These are phyloP conservation scores for Chaetura pelagica DNA, from an alignment of 2,113 vertebrate species.

Conservation along the genomic window DNA sequence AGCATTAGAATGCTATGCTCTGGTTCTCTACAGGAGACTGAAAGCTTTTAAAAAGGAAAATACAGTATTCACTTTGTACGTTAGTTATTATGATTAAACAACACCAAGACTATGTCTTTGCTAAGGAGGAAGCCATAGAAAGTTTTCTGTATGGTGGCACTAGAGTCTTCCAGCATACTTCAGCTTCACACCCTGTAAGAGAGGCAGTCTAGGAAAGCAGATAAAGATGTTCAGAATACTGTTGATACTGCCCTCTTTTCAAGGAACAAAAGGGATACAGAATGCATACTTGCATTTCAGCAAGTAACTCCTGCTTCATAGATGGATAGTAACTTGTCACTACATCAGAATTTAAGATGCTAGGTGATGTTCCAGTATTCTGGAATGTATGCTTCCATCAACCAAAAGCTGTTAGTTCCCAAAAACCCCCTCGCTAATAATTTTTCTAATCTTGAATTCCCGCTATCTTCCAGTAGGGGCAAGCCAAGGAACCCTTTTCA, in stretches of 20 bases:
- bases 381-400: neutral
- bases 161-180: neutral
- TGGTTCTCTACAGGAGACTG: neutral
- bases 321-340: neutral
- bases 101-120: neutral
- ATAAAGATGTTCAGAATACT: neutral
- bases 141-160: neutral
- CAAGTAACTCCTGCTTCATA: neutral
- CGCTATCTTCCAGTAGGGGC: neutral
- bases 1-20: neutral
- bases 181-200: neutral
- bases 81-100: neutral
- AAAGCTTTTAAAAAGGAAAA: neutral
- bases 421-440: neutral
- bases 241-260: neutral
- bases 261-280: neutral
- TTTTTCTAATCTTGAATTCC: neutral
- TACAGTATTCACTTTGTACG: neutral
- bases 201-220: neutral
- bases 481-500: neutral
- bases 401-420: neutral
- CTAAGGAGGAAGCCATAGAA: neutral
- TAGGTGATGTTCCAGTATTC: neutral
- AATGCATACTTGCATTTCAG: neutral
- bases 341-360: neutral